Conservation (phyloP, 2,113 vertebrate genomes). For the Nycticryphes semicollaris region DNA sequence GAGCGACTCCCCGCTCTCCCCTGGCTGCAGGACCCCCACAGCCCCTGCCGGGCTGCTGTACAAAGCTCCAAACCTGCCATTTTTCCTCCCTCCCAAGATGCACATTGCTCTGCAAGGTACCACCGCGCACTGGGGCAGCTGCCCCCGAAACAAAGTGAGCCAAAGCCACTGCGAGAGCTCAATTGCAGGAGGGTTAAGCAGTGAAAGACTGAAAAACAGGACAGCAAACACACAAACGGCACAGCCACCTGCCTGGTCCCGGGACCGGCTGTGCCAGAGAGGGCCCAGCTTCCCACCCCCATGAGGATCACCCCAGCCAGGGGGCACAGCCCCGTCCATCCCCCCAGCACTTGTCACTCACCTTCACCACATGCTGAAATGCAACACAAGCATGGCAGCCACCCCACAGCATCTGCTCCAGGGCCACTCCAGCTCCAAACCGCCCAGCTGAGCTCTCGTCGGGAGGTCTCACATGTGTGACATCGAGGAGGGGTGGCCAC, state of each 20-base stretch:
- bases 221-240: not conserved
- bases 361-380: fast-evolving
- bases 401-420: fast-evolving
- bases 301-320: too few relatives aligned
- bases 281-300: fast-evolving
- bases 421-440: not conserved
- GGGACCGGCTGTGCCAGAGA: not conserved
- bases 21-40: not conserved
- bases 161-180: not conserved
- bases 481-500: not conserved
- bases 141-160: fast-evolving
- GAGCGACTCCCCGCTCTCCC: fast-evolving
- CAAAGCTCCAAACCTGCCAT: not conserved
- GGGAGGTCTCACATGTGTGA: fast-evolving
- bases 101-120: fast-evolving
- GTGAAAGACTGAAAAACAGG: not conserved
- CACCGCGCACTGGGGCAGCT: not conserved
- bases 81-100: not conserved
- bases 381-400: fast-evolving
- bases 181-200: not conserved
- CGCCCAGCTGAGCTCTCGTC: fast-evolving
- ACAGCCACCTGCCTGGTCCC: not conserved
- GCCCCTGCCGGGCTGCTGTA: not conserved
- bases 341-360: fast-evolving
- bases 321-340: fast-evolving